Evolutionary conservation across 1,140 invertebrate species (phyloP), one percentile per base, ranked within the genome.

Genomic region (Tyrophagus putrescentiae): DNA sequence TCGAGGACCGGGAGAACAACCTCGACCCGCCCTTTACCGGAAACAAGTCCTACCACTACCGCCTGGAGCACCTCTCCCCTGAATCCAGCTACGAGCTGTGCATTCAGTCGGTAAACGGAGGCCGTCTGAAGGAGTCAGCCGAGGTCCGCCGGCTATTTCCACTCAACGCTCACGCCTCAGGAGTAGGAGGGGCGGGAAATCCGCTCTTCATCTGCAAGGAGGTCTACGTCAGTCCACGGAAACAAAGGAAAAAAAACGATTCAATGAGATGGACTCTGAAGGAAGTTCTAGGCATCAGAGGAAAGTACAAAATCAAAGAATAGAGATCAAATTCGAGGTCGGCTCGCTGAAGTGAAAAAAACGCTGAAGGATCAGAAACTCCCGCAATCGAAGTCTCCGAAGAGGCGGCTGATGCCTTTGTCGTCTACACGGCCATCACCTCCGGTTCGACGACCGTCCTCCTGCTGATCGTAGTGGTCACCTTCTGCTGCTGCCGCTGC

Each of bases 151-250:
- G 25, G n/a, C 27, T 34, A 33, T 54, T 32, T 54, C 52, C 52
- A 2, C n/a, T 54, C 4, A 31, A 54, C 13, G 52, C 52, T n/a
- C 25, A 27, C 3, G 21, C 52, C 1, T n/a, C n/a, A n/a, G 28
- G 21, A 28, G n/a, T 54, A 4, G 25, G 21, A 7, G 52, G 52
- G 18, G 16, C 31, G n/a, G 39, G 39, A 34, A 54, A 54, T 27
- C 52, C 52, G 2, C 27, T 54, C n/a, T 54, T 54, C 13, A 23
- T 54, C 1, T 54, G 52, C 25, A 54, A 54, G 39, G 52, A 54
- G 52, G 27, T 54, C 11, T 7, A 34, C 1, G 3, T 54, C 2
- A 13, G 11, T 1, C 27, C 52, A 54, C 52, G 31, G 36, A 39
- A 13, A 13, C 36, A 21, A 13, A 13, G 13, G 45, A 48, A 48